phyloP scores from a whole-genome alignment of 2,797 vertebrate genomes.

The Vipera ursinii region DNA sequence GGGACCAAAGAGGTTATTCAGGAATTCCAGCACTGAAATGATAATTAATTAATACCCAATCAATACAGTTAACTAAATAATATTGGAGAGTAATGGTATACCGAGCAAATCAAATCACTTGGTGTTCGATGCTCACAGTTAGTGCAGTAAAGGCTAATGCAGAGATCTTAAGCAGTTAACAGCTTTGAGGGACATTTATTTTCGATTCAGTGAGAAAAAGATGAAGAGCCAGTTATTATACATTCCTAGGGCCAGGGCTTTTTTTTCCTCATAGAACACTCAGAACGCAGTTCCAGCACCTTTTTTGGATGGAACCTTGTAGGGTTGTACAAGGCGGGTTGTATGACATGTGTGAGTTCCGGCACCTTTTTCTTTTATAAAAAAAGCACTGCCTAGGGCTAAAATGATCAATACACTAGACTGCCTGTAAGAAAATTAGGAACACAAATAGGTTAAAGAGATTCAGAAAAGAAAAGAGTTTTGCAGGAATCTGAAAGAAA shows the following conservation, averaged over 20 bases:
- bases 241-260: not conserved
- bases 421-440: not conserved
- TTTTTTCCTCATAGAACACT: too few species aligned
- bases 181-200: not conserved
- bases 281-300: too few species aligned
- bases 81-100: not conserved
- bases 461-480: not conserved
- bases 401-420: not conserved
- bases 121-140: not conserved
- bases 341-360: too few species aligned
- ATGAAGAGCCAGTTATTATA: not conserved
- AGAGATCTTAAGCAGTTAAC: not conserved
- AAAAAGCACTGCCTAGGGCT: not conserved
- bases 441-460: not conserved
- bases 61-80: not conserved
- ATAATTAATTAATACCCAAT: not conserved
- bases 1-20: not conserved
- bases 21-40: not conserved
- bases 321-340: too few species aligned
- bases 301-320: too few species aligned
- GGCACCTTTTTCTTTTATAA: too few species aligned
- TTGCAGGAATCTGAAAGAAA: not conserved
- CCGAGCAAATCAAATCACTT: not conserved
- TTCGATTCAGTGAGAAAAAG: not conserved
- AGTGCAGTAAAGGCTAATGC: not conserved